Conservation (phyloP, 2,113 vertebrate species). For the Upupa epops region DNA sequence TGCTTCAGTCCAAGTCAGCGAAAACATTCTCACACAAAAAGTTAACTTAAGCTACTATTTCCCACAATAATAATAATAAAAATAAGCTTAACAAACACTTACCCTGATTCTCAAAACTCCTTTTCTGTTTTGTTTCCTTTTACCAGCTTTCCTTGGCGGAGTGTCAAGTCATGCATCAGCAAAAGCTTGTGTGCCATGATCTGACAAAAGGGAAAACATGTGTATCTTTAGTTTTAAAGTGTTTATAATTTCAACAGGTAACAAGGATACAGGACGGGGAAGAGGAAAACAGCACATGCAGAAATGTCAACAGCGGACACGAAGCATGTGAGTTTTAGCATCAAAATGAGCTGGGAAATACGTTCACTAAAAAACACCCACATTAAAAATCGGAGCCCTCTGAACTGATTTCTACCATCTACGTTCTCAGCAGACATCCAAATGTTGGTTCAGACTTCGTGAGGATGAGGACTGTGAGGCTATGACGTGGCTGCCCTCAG, state of each 20-base stretch:
- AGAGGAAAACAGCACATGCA: background rate
- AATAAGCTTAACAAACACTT: slow-evolving; percentile 57
- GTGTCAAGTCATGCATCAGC: slow-evolving; percentile 6
- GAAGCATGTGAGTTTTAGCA: background rate
- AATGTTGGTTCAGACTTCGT: background rate
- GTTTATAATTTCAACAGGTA: slow-evolving; percentile 37
- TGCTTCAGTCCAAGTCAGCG: slow-evolving; percentile 36
- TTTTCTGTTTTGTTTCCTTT: slow-evolving; percentile 43
- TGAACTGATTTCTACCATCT: background rate
- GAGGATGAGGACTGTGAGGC: background rate
- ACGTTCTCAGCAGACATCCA: background rate
- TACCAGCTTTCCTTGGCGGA: slow-evolving; percentile 21
- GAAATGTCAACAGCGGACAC: slow-evolving; percentile 26
- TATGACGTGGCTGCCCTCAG: background rate
- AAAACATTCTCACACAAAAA: slow-evolving; percentile 63
- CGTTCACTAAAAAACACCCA: background rate
- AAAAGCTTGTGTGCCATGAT: slow-evolving; percentile 25
- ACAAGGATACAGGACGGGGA: slow-evolving; percentile 8
- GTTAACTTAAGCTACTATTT: slow-evolving; percentile 54
- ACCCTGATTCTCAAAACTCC: slow-evolving; percentile 28
- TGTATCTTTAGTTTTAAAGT: slow-evolving; percentile 51
- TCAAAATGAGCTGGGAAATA: background rate
- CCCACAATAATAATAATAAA: slow-evolving; percentile 55
- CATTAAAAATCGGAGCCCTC: background rate
- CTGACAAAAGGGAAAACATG: slow-evolving; percentile 24